A percentile compares a stretch with the other conserved stretches of the same genome.
Evolutionary conservation across 2,797 vertebrate species (phyloP).

Genomic region (Nannoperca obscura): DNA sequence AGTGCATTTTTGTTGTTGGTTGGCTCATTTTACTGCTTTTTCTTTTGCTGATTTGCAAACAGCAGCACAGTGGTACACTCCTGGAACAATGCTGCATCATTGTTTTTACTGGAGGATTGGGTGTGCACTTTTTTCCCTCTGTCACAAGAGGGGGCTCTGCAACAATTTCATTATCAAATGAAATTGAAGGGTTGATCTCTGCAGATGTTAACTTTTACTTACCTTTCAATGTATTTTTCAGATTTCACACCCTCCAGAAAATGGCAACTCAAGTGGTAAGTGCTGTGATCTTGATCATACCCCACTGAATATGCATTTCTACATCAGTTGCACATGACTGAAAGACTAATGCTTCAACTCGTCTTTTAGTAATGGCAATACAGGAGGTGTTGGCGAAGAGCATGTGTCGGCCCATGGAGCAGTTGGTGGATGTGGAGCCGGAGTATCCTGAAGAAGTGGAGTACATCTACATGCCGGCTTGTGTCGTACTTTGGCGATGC

Average conservation of each 20-base stretch:
- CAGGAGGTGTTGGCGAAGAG: conserved; percentile 88
- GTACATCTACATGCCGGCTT: conserved; percentile 87
- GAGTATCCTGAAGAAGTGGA: conserved; percentile 88
- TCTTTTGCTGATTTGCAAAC: conserved; percentile 25
- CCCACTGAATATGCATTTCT: neutral
- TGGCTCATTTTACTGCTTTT: conserved; percentile 37
- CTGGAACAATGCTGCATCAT: conserved; percentile 13
- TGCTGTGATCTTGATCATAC: neutral
- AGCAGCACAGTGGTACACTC: conserved; percentile 18
- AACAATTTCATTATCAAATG: neutral
- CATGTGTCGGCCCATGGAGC: conserved; percentile 88
- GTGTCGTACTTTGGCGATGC: conserved; percentile 89
- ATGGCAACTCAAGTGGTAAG: conserved; percentile 55
- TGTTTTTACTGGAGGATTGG: conserved; percentile 21
- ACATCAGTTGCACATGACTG: neutral
- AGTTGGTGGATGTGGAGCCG: conserved; percentile 85
- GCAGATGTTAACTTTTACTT: neutral
- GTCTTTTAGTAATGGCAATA: conserved; percentile 84
- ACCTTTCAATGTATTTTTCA: conserved; percentile 34
- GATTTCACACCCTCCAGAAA: conserved; percentile 41
- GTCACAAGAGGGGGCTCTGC: conserved; percentile 56
- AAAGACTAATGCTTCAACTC: conserved; percentile 6
- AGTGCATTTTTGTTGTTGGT: conserved; percentile 2
- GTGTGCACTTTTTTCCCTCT: neutral
- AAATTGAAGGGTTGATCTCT: accelerated